These are phyloP conservation scores for Genyomyrus donnyi DNA, from an alignment of 2,113 vertebrate genomes.

Conservation along the genomic window DNA sequence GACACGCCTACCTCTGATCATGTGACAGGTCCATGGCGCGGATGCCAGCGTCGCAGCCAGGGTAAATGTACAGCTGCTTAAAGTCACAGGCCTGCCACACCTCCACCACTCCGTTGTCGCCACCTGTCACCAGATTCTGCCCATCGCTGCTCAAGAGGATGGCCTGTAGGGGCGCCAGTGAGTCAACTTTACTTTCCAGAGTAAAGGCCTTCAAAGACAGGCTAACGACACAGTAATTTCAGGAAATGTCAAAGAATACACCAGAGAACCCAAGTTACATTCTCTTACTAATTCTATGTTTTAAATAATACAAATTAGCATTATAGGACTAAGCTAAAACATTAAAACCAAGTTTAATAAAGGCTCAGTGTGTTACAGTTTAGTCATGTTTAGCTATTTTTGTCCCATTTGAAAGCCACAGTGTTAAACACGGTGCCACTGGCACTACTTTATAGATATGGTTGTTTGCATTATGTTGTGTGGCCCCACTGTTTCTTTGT, in stretches of 20 bases:
- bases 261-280: not conserved
- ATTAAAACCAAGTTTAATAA: not conserved
- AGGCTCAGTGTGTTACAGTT: not conserved
- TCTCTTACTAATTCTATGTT: not conserved
- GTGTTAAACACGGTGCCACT: not conserved
- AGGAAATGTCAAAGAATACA: not conserved
- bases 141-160: constrained; percentile 88
- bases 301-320: not conserved
- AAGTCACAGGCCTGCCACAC: constrained; percentile 99
- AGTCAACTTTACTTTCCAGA: not conserved
- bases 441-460: not conserved
- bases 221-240: not conserved
- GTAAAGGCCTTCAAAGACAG: not conserved
- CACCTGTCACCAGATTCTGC: constrained; percentile 96
- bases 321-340: not conserved
- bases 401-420: not conserved
- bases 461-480: not conserved
- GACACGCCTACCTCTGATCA: constrained; percentile 83
- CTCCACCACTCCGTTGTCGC: constrained; percentile 95
- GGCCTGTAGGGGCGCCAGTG: not conserved
- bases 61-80: constrained; percentile 98
- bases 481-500: not conserved
- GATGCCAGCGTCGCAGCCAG: constrained; percentile 95
- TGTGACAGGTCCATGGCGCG: constrained; percentile 97
- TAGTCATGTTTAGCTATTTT: not conserved